Base-by-base conservation (phyloP, 2,113 vertebrate genomes). In the Alaudala cheleensis region DNA sequence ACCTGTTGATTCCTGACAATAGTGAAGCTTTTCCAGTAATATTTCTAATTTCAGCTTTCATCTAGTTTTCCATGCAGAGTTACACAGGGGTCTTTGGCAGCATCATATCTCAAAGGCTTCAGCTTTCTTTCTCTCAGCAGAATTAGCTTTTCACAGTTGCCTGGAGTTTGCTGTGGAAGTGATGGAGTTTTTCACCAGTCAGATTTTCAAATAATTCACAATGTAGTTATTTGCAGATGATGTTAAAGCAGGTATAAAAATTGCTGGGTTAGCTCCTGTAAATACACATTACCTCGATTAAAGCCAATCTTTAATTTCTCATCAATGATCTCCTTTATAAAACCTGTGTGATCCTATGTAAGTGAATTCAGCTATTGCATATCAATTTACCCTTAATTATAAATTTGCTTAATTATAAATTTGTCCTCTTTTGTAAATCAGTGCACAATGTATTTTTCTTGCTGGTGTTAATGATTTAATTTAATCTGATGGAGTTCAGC, bases 1-100 rank as follows among this genome's bases (percentile, higher is more conserved):
- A 80, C n/a, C 64, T 72, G 54, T 31, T 65, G 29, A 82, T 92
- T 92, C 83, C 94, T 97, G 86, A 69, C 66, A 95, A 47, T 28
- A 90, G 50, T 18, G 29, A 77, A 54, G 11, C 31, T 90, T 93
- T 90, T 70, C n/a, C 29, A 64, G 29, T 70, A 81, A 28, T 86
- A 93, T 62, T 83, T 93, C 71, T 77, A 73, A 62, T 42, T 62
- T 90, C 40, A 70, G 26, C 74, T 86, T 90, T 82, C 25, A 42
- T 82, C 70, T 86, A 54, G 21, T 56, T 84, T 89, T 81, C 33
- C 14, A 50, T 34, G 39, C 23, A 58, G 31, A 79, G 37, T 50
- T 67, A 83, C 4, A 3, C 24, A 57, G 50, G n/a, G 24, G 17
- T 83, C 58, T 50, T 88, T 37, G 14, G 18, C 58, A 92, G 47